Evolutionary conservation across 35 echinoderm and acorn worm species (phyloP).

Genomic region (Lytechinus pictus): DNA sequence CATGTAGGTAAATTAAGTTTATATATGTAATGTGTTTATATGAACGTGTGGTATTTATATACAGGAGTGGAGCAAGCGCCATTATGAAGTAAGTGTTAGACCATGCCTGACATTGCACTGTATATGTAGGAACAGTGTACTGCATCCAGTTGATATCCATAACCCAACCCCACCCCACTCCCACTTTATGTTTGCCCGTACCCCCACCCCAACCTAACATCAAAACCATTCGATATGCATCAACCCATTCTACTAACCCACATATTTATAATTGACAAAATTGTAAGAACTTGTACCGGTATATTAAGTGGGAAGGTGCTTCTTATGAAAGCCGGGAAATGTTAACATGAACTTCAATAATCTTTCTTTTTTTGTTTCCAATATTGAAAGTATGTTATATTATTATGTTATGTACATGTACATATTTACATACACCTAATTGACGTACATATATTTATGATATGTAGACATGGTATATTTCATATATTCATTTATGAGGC

Average conservation of each 20-base stretch:
- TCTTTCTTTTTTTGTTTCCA: neutral
- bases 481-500: neutral
- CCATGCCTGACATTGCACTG: neutral
- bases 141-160: conserved; percentile 32
- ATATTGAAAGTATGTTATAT: too few species aligned
- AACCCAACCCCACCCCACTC: neutral
- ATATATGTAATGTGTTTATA: neutral
- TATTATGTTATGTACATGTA: neutral
- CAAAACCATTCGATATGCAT: neutral
- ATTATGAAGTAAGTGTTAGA: conserved; percentile 83
- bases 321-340: neutral
- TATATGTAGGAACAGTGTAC: neutral
- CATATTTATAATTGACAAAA: neutral
- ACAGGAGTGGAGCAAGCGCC: conserved; percentile 73
- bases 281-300: neutral
- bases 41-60: conserved; percentile 54
- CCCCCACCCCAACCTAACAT: conserved; percentile 26
- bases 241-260: neutral
- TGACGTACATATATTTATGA: neutral
- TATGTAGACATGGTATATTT: neutral
- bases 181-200: conserved; percentile 9
- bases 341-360: neutral
- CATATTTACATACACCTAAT: neutral
- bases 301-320: neutral
- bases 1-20: too few species aligned